phyloP scores from a whole-genome alignment of 2,888 invertebrate genomes.

The Halictus ligatus region DNA sequence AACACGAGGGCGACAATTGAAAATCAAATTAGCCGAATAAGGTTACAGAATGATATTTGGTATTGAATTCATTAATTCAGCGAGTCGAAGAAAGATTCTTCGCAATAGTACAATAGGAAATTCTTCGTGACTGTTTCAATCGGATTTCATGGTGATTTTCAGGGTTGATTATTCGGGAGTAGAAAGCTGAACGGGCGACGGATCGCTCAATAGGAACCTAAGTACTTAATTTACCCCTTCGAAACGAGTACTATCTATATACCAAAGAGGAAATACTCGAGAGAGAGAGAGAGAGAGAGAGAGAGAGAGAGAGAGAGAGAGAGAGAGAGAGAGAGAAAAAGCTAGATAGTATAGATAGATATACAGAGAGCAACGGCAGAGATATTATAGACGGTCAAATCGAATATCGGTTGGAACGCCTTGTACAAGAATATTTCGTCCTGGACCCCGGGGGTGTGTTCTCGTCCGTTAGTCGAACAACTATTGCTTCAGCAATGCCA shows the following conservation, averaged over 20 bases:
- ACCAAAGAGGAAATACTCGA: neutral
- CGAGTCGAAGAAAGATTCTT: neutral
- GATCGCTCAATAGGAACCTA: neutral
- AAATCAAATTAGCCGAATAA: neutral
- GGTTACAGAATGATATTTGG: neutral
- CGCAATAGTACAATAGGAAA: too few relatives aligned
- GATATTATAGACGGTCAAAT: conserved; percentile 12
- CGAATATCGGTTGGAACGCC: neutral
- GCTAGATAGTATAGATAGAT: neutral
- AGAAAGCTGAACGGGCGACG: neutral
- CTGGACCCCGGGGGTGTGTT: conserved; percentile 12
- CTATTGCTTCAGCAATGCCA: conserved; percentile 43
- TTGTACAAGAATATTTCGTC: conserved; percentile 2
- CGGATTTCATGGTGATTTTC: neutral
- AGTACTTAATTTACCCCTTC: conserved; percentile 12
- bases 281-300: neutral
- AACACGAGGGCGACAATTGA: too few relatives aligned
- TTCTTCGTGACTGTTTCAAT: neutral
- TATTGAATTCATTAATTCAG: neutral
- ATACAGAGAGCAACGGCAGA: neutral
- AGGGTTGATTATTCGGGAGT: neutral
- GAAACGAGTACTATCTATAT: neutral
- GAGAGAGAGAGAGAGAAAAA: neutral
- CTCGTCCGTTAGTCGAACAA: conserved; percentile 4
- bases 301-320: neutral